Conservation (phyloP, 2,797 vertebrate species). For the Manis javanica region DNA sequence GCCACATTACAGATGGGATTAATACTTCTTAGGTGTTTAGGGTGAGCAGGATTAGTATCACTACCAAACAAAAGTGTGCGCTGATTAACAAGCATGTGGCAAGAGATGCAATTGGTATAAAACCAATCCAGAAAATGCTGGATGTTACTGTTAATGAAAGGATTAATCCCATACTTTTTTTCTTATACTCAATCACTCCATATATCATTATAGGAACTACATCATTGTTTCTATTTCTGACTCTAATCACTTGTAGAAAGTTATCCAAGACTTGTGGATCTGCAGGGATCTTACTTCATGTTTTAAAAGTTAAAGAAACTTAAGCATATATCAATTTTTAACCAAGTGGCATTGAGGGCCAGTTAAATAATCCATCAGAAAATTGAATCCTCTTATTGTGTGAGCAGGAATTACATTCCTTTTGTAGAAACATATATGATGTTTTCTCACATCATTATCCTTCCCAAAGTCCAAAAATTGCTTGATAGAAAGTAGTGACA, state of each 20-base stretch:
- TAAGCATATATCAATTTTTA: constrained; percentile 97
- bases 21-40: constrained; percentile 96
- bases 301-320: constrained; percentile 95
- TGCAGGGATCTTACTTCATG: constrained; percentile 95
- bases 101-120: constrained; percentile 96
- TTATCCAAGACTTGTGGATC: constrained; percentile 92
- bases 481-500: neutral
- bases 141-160: constrained; percentile 94
- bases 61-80: constrained; percentile 94
- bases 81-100: constrained; percentile 97
- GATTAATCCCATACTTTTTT: constrained; percentile 95
- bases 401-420: constrained; percentile 94
- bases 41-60: constrained; percentile 94
- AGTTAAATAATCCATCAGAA: constrained; percentile 94
- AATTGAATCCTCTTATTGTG: constrained; percentile 95
- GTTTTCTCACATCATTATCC: constrained; percentile 96
- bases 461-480: constrained; percentile 80
- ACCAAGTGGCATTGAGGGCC: constrained; percentile 92
- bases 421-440: constrained; percentile 94
- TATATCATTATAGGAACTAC: constrained; percentile 95
- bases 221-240: constrained; percentile 95
- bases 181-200: constrained; percentile 95
- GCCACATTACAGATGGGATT: constrained; percentile 94
- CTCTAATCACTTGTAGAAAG: constrained; percentile 94
- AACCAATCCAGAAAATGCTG: constrained; percentile 96